Conservation (phyloP, 2,113 vertebrate species). For the Chionodraco myersi region DNA sequence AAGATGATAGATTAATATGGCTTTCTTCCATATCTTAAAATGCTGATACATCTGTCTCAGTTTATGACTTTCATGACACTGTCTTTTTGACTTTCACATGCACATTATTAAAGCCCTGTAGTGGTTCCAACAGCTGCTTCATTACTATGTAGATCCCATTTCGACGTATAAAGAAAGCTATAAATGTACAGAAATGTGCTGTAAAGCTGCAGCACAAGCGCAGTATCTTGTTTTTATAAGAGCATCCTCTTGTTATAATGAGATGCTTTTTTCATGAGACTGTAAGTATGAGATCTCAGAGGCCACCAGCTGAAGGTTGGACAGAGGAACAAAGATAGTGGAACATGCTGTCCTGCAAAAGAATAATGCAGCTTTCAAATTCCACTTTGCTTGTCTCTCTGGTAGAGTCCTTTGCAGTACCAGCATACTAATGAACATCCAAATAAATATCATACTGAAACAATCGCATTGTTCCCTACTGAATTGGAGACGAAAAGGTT, state of each 20-base stretch:
- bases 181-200: not conserved
- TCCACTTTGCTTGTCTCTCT: constrained; percentile 41
- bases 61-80: constrained; percentile 15
- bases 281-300: constrained; percentile 24
- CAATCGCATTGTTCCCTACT: constrained; percentile 18
- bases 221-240: constrained; percentile 18
- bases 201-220: not conserved
- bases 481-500: constrained; percentile 1
- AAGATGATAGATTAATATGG: constrained; percentile 8
- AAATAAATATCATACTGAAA: not conserved
- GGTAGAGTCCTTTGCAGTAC: constrained; percentile 8
- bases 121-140: constrained; percentile 1
- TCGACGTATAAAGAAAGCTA: not conserved
- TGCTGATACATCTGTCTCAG: constrained; percentile 17
- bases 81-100: not conserved
- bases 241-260: constrained; percentile 43
- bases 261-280: constrained; percentile 36
- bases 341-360: constrained; percentile 37
- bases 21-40: not conserved
- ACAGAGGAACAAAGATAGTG: constrained; percentile 41
- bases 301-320: constrained; percentile 43
- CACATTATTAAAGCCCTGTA: constrained; percentile 4
- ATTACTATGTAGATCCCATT: not conserved
- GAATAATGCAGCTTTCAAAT: constrained; percentile 42
- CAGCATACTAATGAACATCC: constrained; percentile 30